Evolutionary conservation across 2,888 invertebrate genomes (phyloP).

Genomic region (Lampropteryx suffumata): DNA sequence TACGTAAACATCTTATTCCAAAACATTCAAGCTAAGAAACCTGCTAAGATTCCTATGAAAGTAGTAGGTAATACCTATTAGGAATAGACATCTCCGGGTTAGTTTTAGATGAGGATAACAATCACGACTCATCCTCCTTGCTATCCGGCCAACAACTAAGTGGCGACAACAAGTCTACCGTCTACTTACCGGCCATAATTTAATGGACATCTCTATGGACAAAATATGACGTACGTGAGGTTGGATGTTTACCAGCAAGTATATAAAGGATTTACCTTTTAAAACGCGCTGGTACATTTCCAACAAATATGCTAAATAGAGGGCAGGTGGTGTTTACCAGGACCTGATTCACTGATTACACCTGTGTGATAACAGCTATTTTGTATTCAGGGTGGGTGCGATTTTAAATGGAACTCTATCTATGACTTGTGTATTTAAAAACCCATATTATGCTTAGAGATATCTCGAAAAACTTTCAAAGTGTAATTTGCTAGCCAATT

Average conservation of each 20-base stretch:
- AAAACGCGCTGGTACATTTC: slow-evolving; percentile 21
- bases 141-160: background rate
- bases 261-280: slow-evolving; percentile 14
- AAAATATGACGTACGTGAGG: slow-evolving; percentile 11
- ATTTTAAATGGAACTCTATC: background rate
- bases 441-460: too few species aligned
- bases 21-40: too few species aligned
- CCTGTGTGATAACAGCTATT: slow-evolving; percentile 24
- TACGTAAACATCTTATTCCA: too few species aligned
- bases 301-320: slow-evolving; percentile 29
- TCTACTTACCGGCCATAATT: background rate
- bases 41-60: too few species aligned
- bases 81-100: too few species aligned
- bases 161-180: background rate
- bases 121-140: background rate
- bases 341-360: slow-evolving; percentile 30
- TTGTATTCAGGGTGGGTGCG: slow-evolving; percentile 17
- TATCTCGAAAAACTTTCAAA: too few species aligned
- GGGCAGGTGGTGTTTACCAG: slow-evolving; percentile 31
- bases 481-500: too few species aligned
- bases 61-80: too few species aligned
- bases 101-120: too few species aligned
- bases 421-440: too few species aligned
- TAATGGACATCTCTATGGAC: background rate
- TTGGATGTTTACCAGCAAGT: slow-evolving; percentile 11